Conservation (phyloP, 2,888 invertebrate genomes). For the Pharmacophagus antenor region DNA sequence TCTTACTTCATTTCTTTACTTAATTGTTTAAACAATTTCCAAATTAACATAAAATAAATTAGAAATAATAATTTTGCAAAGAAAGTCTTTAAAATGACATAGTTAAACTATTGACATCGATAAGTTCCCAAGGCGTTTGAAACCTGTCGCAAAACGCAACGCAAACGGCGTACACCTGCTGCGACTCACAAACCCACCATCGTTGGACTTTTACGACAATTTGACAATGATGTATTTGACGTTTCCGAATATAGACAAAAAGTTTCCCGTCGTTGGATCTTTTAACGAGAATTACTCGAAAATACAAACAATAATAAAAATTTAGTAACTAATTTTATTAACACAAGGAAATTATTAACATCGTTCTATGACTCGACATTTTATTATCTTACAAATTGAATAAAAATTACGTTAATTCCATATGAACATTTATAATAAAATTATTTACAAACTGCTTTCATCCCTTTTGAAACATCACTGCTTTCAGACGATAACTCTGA, state of each 20-base stretch:
- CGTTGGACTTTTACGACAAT: constrained; percentile 15
- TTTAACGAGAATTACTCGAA: constrained; percentile 5
- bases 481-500: constrained; percentile 17
- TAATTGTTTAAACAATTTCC: no score
- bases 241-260: constrained; percentile 1
- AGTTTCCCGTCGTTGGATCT: not conserved
- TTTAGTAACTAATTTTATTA: not conserved
- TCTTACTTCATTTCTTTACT: no score
- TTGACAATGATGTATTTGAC: constrained; percentile 8
- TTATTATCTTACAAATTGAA: constrained; percentile 32
- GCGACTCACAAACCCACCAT: constrained; percentile 21
- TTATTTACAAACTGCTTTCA: constrained; percentile 39
- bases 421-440: constrained; percentile 34
- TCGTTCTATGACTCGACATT: not conserved
- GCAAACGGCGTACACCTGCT: constrained; percentile 42
- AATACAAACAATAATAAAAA: not conserved
- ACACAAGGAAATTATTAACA: not conserved
- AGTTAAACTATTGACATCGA: constrained; percentile 47
- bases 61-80: not conserved
- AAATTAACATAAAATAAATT: not conserved
- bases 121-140: constrained; percentile 34
- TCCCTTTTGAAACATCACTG: constrained; percentile 34
- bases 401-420: constrained; percentile 31
- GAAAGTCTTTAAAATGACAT: not conserved
- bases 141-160: constrained; percentile 43